A percentile compares a stretch with the other conserved stretches of the same genome.
phyloP scores from a whole-genome alignment of 2,797 vertebrate genomes.

The Hydrocynus forskahlii region DNA sequence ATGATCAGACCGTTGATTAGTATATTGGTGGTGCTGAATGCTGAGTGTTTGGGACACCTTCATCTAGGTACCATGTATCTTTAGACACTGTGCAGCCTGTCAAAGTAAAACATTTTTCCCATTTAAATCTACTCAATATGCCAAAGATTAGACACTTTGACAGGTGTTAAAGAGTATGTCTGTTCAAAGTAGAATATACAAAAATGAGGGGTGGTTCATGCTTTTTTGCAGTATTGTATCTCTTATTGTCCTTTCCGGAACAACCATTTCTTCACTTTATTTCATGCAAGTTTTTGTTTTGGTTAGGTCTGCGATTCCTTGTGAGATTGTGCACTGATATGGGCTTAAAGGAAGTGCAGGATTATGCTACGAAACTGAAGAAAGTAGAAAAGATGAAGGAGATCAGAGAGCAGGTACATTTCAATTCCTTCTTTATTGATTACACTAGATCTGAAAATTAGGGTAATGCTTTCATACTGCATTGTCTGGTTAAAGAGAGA shows the following conservation, averaged over 20 bases:
- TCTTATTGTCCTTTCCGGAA: background rate
- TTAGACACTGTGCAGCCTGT: no score
- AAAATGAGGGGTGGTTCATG: no score
- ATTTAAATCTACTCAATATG: no score
- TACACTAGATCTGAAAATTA: background rate
- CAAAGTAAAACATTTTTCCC: no score
- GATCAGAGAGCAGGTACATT: constrained; percentile 88
- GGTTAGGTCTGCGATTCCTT: constrained; percentile 89
- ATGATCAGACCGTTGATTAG: no score
- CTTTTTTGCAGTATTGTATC: no score
- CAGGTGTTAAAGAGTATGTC: no score
- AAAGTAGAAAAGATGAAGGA: constrained; percentile 96
- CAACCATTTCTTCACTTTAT: background rate
- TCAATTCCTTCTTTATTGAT: background rate
- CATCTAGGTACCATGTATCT: no score
- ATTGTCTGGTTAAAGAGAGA: constrained; percentile 1
- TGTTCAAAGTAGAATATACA: no score
- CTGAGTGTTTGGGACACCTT: no score
- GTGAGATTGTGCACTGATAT: constrained; percentile 94
- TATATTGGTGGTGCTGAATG: no score
- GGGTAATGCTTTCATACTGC: background rate
- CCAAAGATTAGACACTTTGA: no score
- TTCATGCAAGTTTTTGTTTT: constrained; percentile 26
- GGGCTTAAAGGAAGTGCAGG: constrained; percentile 93
- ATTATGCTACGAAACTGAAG: constrained; percentile 92